A percentile compares a stretch with the other conserved stretches of the same genome.
Evolutionary conservation across 2,797 vertebrate species (phyloP).

Genomic region (Sebastiscus albofasciatus): DNA sequence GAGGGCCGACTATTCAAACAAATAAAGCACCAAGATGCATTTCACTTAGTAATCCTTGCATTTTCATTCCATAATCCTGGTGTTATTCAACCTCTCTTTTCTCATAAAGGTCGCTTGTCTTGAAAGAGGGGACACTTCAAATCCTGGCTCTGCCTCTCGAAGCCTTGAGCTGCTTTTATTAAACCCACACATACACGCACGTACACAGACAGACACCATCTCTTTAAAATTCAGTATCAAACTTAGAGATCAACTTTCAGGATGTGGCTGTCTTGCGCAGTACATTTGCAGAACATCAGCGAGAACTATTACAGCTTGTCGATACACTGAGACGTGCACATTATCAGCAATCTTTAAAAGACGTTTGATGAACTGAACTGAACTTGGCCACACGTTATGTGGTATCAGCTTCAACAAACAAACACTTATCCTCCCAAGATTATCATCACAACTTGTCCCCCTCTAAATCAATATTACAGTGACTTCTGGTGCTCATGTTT

Average conservation of each 20-base stretch:
- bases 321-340: neutral
- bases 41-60: constrained; percentile 18
- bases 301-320: neutral
- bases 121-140: constrained; percentile 4
- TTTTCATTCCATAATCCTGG: constrained; percentile 13
- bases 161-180: neutral
- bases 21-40: constrained; percentile 7
- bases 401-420: neutral
- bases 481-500: neutral
- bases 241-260: constrained; percentile 18
- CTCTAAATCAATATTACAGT: neutral
- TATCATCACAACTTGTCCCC: neutral
- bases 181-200: neutral
- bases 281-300: neutral
- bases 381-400: neutral
- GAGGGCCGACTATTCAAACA: neutral
- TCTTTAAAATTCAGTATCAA: neutral
- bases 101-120: neutral
- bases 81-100: constrained; percentile 13
- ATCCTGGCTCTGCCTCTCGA: neutral
- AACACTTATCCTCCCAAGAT: neutral
- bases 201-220: neutral
- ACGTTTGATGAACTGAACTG: neutral
- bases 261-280: constrained; percentile 21
- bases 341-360: neutral